A percentile compares a stretch with the other conserved stretches of the same genome.
phyloP scores from a whole-genome alignment of 2,888 invertebrate species.

The Biston stratarius region DNA sequence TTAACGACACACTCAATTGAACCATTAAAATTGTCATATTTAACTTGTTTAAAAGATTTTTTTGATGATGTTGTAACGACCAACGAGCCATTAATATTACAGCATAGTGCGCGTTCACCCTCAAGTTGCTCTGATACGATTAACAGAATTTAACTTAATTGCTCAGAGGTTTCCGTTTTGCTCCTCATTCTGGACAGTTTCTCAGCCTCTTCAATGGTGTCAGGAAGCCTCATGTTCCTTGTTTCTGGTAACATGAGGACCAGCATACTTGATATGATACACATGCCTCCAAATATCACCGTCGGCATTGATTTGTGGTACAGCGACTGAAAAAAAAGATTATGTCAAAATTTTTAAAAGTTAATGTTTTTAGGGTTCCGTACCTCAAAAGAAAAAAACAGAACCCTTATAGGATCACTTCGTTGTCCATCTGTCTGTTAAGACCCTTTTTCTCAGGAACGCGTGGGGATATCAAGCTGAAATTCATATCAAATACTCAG shows the following conservation, averaged over 20 bases:
- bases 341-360: no score
- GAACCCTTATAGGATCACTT: no score
- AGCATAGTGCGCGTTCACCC: conserved; percentile 9
- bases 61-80: no score
- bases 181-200: conserved; percentile 71
- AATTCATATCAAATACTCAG: no score
- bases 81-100: not conserved
- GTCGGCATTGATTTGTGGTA: conserved; percentile 87
- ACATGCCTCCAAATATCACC: conserved; percentile 88
- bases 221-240: conserved; percentile 87
- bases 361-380: no score
- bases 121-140: conserved; percentile 3
- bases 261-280: conserved; percentile 86
- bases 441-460: no score
- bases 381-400: no score
- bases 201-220: conserved; percentile 90
- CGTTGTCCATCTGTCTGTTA: no score
- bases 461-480: no score
- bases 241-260: conserved; percentile 90
- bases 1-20: not conserved
- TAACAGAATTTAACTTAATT: conserved; percentile 23
- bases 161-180: conserved; percentile 52
- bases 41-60: no score
- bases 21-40: no score
- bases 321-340: conserved; percentile 61